Conservation (phyloP, 2,113 vertebrate species). For the Anolis sagrei region DNA sequence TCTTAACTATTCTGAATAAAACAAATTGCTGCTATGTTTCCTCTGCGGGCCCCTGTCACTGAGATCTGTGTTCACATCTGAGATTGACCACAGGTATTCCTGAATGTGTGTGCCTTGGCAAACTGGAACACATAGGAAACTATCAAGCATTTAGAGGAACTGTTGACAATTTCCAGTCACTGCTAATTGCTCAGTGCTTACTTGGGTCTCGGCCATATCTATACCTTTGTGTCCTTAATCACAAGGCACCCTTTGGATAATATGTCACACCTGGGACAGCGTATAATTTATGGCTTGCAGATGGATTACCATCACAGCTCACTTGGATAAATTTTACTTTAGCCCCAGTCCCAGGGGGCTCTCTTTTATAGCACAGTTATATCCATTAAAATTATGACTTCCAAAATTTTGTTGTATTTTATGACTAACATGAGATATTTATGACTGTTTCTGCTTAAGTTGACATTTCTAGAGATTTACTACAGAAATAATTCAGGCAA, state of each 20-base stretch:
- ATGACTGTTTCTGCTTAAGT: slow-evolving; percentile 76
- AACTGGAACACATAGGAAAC: slow-evolving; percentile 63
- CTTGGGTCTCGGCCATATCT: slow-evolving; percentile 74
- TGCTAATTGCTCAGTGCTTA: slow-evolving; percentile 73
- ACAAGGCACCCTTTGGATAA: slow-evolving; percentile 74
- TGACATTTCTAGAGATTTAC: slow-evolving; percentile 81
- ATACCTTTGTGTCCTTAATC: slow-evolving; percentile 78
- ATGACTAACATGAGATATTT: slow-evolving; percentile 79
- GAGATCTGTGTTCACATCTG: neutral
- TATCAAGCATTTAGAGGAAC: slow-evolving; percentile 70
- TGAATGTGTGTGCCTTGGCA: slow-evolving; percentile 51
- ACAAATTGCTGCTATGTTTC: neutral
- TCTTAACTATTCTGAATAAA: neutral
- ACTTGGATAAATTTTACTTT: slow-evolving; percentile 76
- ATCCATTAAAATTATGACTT: slow-evolving; percentile 85
- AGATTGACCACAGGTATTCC: slow-evolving; percentile 18
- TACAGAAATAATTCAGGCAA: slow-evolving; percentile 75
- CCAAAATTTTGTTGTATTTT: slow-evolving; percentile 83
- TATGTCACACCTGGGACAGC: slow-evolving; percentile 75
- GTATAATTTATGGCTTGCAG: slow-evolving; percentile 79
- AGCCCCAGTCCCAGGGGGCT: slow-evolving; percentile 74
- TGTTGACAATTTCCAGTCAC: slow-evolving; percentile 78
- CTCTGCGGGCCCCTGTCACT: neutral
- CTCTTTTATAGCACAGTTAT: slow-evolving; percentile 80
- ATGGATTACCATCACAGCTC: slow-evolving; percentile 74